Evolutionary conservation across 2,113 vertebrate genomes (phyloP), one percentile per base, ranked within the genome.

Genomic region (Tragulus kanchil): DNA sequence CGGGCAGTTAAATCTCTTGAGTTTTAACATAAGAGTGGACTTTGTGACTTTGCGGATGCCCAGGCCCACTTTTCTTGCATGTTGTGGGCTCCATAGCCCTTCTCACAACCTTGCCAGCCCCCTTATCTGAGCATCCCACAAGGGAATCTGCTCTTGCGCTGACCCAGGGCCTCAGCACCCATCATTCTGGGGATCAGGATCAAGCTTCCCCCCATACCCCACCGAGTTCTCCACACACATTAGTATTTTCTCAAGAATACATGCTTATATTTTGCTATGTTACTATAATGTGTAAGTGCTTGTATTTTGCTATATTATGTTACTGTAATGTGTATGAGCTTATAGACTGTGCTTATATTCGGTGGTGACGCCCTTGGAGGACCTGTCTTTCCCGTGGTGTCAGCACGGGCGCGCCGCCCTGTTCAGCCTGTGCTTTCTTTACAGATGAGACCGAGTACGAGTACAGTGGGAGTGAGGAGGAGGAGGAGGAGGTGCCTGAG

Each of bases 401-500:
- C 45, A 19, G 56, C 36, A 8, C 28, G 48, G 36, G 42, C 65
- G 52, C 95, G 5, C 16, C 11, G 16, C 56, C 62, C 48, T 13
- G 0, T 62, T 52, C 69, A 36, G 78, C 85, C 97, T 87, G 50
- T 78, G 73, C 73, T 84, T 58, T 96, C 65, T 90, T 85, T 1
- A 0, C 77, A 99, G 99, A 99, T 98, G 99, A 99, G 97, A 99
- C 99, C 0, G 99, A 99, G 93, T 99, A 99, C 94, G 99, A 99
- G 96, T 99, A 99, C 98, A 99, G 99, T 81, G 99, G 99, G 95
- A 99, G 99, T 97, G 99, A 99, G 97, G 99, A 99, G 95, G 99
- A 99, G 92, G 99, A 99, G 97, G 99, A 99, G 97, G 99, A 99
- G 97, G 98, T 99, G 90, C 99, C 99, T 96, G 99, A 99, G 97